Evolutionary conservation across 2,888 invertebrate genomes (phyloP).

Genomic region (Dryobota labecula): DNA sequence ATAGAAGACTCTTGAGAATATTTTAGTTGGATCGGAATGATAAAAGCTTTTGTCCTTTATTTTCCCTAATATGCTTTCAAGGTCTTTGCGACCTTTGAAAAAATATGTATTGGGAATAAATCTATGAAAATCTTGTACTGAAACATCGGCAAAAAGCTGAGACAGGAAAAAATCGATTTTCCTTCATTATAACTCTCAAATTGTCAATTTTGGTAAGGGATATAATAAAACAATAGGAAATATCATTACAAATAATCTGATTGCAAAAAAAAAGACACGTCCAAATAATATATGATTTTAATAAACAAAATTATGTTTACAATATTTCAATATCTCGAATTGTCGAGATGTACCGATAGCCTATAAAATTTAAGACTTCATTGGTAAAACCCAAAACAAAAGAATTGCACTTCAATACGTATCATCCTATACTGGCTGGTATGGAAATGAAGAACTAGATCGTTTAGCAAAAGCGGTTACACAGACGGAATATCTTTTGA

Average conservation of each 20-base stretch:
- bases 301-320: slow-evolving; percentile 17
- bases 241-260: background rate
- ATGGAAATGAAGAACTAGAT: too few species aligned
- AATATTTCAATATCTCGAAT: too few species aligned
- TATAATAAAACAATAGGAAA: background rate
- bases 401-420: too few species aligned
- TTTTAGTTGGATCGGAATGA: background rate
- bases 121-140: background rate
- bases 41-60: slow-evolving; percentile 30
- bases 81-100: slow-evolving; percentile 1
- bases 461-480: too few species aligned
- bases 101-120: background rate
- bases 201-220: background rate
- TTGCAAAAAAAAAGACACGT: background rate
- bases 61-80: slow-evolving; percentile 19
- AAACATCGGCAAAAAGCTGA: background rate
- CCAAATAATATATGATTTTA: slow-evolving; percentile 7
- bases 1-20: slow-evolving; percentile 14
- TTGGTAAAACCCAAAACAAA: too few species aligned
- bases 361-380: too few species aligned
- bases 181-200: too few species aligned
- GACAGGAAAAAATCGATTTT: background rate
- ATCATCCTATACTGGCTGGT: too few species aligned
- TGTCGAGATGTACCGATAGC: too few species aligned
- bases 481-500: too few species aligned